Evolutionary conservation across 2,888 invertebrate species (phyloP).

Genomic region (Philereme transversata): DNA sequence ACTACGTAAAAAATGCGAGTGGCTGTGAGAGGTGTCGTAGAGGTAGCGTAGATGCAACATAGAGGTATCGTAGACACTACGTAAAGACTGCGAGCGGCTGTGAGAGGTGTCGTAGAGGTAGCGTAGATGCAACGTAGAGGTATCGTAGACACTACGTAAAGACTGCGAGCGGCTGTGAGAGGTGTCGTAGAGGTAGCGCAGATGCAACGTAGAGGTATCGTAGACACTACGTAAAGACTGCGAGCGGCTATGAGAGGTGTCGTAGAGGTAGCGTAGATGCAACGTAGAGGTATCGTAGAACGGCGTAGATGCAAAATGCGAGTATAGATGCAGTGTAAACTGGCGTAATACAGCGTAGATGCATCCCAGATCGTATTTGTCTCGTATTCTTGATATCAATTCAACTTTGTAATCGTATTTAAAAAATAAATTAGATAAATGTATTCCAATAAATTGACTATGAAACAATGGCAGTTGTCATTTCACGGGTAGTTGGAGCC

Average conservation of each 20-base stretch:
- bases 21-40: not conserved
- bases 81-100: not conserved
- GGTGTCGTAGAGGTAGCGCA: not conserved
- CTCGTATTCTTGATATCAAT: too few species aligned
- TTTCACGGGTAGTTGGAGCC: slow-evolving; percentile 46
- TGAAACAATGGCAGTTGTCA: slow-evolving; percentile 23
- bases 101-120: not conserved
- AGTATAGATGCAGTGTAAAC: too few species aligned
- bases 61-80: not conserved
- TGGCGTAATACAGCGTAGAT: too few species aligned
- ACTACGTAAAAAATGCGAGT: not conserved
- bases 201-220: not conserved
- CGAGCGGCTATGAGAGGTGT: too few species aligned
- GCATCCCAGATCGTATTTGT: too few species aligned
- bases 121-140: not conserved
- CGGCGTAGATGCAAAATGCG: too few species aligned
- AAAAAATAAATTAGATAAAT: not conserved
- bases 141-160: not conserved
- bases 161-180: not conserved
- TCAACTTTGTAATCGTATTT: too few species aligned
- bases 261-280: not conserved
- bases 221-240: not conserved
- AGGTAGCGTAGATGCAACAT: not conserved
- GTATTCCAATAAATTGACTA: slow-evolving; percentile 20
- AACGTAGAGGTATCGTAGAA: not conserved